Evolutionary conservation across 2,888 invertebrate genomes (phyloP), one percentile per base, ranked within the genome.

Genomic region (Drosophila eohydei): DNA sequence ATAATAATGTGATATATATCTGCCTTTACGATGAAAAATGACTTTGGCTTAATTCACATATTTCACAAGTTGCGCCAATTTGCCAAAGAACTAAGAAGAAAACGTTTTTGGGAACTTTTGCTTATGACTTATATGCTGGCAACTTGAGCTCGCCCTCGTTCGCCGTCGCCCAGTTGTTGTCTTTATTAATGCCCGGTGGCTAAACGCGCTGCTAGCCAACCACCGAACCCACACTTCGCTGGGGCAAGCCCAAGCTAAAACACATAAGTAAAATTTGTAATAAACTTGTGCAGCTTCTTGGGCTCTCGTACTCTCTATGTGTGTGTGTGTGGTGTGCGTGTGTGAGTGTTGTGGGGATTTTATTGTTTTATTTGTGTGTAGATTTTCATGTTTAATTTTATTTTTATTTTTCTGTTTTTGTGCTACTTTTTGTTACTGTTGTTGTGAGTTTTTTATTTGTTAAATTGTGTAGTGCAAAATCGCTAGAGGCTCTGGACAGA

Each of bases 361-460:
- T 90, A 86, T 86, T 86, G 90, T 90, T 90, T 86, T 86, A 86
- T 90, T 90, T 88, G 72, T 89, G 72, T 85, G 85, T 72, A 77
- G 76, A 77, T 69, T 79, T 74, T 72, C 77, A 72, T 85, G 74
- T 77, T 68, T 69, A 83, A 78, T 80, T 71, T 79, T 63, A 74
- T 16, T 41, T 56, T 70, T 50, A 57, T 58, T 48, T 34, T 46
- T 63, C 36, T 68, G 11, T 46, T 46, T 73, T 54, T 44, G 48
- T 63, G 57, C 74, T 69, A 60, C 73, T 71, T 76, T 50, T 64
- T 40, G 65, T 12, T 34, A 21, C 21, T 32, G 11, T 44, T 48
- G 28, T 64, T 50, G 63, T 38, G 26, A 14, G 55, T 50, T 69
- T 83, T 87, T 88, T 90, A 83, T 88, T 88, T 86, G 86, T 77